phyloP scores from a whole-genome alignment of 2,113 vertebrate genomes.

The Labrus mixtus region DNA sequence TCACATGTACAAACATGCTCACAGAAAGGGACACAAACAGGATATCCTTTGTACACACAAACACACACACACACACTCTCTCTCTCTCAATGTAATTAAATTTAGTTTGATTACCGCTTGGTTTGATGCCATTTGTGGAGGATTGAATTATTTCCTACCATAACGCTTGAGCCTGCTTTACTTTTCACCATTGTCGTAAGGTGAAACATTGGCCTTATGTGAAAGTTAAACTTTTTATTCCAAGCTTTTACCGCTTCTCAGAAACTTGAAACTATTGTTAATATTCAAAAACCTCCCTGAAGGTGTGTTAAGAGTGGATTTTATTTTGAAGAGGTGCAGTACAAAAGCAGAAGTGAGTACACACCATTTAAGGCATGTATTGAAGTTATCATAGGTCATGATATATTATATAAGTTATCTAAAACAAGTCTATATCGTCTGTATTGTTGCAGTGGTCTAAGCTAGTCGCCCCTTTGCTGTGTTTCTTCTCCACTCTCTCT shows the following conservation, averaged over 20 bases:
- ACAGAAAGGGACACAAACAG: constrained; percentile 35
- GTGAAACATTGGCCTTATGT: background rate
- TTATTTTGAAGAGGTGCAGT: too few species aligned
- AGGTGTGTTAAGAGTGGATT: background rate
- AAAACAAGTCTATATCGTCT: too few species aligned
- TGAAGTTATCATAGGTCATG: background rate
- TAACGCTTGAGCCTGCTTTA: constrained; percentile 2
- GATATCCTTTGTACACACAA: constrained; percentile 10
- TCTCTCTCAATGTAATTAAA: constrained; percentile 65
- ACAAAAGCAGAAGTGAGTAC: background rate
- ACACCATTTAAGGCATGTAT: background rate
- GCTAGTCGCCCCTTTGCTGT: too few species aligned
- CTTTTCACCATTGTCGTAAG: constrained; percentile 10
- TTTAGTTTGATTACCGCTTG: constrained; percentile 79
- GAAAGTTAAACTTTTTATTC: background rate
- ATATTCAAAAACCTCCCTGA: background rate
- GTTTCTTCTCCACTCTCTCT: too few species aligned
- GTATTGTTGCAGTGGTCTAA: too few species aligned
- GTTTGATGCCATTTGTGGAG: constrained; percentile 69
- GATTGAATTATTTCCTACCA: constrained; percentile 48
- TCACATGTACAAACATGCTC: constrained; percentile 26
- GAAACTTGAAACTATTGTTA: too few species aligned
- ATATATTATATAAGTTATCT: too few species aligned
- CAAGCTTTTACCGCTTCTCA: too few species aligned
- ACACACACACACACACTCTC: constrained; percentile 3